These are phyloP conservation scores for Nannobrachium achirus DNA, from an alignment of 2,113 vertebrate genomes.

Conservation along the genomic window DNA sequence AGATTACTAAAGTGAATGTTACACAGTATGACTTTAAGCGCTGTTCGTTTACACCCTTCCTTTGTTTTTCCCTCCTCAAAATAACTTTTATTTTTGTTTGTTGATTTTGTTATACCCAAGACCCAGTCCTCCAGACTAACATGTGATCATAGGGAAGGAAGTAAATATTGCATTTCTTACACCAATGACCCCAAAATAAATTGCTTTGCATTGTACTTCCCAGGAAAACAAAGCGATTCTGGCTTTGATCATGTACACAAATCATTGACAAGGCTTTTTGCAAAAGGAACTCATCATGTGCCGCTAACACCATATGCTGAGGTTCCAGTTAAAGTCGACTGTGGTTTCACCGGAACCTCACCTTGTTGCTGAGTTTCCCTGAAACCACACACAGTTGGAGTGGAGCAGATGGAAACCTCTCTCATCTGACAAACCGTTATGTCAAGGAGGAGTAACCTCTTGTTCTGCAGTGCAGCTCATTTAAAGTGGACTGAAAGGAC, in stretches of 20 bases:
- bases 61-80: too few relatives aligned
- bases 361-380: conserved; percentile 14
- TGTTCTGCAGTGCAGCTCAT: conserved; percentile 34
- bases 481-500: conserved; percentile 27
- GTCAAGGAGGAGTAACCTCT: conserved; percentile 18
- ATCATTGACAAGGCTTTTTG: neutral
- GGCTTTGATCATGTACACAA: neutral
- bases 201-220: neutral
- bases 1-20: too few relatives aligned
- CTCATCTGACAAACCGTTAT: too few relatives aligned
- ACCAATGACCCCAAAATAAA: too few relatives aligned
- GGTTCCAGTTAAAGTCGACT: conserved; percentile 17
- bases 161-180: too few relatives aligned
- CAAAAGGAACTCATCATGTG: too few relatives aligned
- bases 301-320: neutral
- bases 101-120: neutral
- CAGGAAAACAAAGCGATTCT: neutral
- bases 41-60: too few relatives aligned
- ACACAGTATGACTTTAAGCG: too few relatives aligned
- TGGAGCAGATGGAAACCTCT: neutral
- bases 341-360: neutral
- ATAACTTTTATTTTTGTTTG: neutral
- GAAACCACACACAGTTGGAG: conserved; percentile 4
- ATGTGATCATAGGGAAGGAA: too few relatives aligned
- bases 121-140: neutral